These are phyloP conservation scores for Chaetops frenatus DNA, from an alignment of 2,113 vertebrate genomes.

Conservation along the genomic window DNA sequence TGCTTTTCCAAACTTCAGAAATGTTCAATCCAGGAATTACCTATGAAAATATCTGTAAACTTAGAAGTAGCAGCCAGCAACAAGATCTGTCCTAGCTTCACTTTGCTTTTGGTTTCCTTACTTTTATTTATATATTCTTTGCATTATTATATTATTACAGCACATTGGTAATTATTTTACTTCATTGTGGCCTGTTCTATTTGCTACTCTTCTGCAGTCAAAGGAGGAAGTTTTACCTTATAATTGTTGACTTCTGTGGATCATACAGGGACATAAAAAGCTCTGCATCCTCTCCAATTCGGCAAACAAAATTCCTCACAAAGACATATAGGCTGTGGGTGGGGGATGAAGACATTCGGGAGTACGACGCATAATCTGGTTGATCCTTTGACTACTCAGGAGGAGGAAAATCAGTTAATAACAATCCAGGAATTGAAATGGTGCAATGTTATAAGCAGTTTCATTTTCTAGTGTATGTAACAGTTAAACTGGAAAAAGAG, in stretches of 20 bases:
- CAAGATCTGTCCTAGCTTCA: background rate
- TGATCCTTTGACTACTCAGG: constrained; percentile 82
- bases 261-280: constrained; percentile 98
- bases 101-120: background rate
- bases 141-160: background rate
- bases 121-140: background rate
- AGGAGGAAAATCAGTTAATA: background rate
- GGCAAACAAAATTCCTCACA: constrained; percentile 95
- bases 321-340: constrained; percentile 97
- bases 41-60: background rate
- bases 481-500: background rate
- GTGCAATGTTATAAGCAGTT: background rate
- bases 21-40: background rate
- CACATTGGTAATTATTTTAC: background rate
- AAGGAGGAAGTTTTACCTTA: constrained; percentile 75
- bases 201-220: background rate
- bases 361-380: constrained; percentile 82
- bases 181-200: background rate
- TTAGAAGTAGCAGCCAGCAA: background rate
- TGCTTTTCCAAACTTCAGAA: background rate
- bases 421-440: background rate
- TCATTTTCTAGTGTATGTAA: background rate
- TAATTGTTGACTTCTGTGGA: constrained; percentile 82
- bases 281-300: constrained; percentile 94
- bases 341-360: constrained; percentile 88